phyloP scores from a whole-genome alignment of 2,797 vertebrate genomes.

The Macropus fuliginosus region DNA sequence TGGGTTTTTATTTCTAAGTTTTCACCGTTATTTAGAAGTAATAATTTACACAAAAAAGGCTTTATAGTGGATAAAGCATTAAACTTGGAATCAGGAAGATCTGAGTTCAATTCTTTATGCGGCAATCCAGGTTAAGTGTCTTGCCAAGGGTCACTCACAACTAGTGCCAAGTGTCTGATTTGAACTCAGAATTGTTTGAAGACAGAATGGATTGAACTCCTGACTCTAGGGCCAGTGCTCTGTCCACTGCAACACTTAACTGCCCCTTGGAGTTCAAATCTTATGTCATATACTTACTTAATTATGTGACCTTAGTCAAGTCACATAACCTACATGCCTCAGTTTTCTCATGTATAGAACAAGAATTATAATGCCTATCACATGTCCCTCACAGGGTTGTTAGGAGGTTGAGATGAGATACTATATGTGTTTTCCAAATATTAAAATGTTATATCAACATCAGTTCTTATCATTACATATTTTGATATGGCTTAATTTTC shows the following conservation, averaged over 20 bases:
- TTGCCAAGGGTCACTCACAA: not conserved
- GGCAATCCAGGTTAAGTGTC: not conserved
- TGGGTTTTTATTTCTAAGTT: constrained; percentile 16
- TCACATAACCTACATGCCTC: not conserved
- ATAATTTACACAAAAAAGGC: not conserved
- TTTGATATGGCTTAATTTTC: not conserved
- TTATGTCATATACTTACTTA: not conserved
- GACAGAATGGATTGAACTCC: no score
- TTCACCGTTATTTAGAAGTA: constrained; percentile 1
- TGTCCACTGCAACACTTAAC: not conserved
- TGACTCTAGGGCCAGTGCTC: not conserved
- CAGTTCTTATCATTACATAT: not conserved
- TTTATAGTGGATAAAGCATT: not conserved
- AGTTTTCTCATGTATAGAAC: not conserved
- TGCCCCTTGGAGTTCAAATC: not conserved
- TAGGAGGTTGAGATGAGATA: not conserved
- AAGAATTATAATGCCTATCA: not conserved
- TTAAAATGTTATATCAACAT: not conserved
- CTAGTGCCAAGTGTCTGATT: not conserved
- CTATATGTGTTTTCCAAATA: not conserved
- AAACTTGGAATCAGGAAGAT: not conserved
- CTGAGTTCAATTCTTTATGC: not conserved
- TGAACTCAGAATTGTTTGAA: not conserved
- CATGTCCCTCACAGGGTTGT: not conserved
- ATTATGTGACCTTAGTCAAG: not conserved